Percentiles rank a stretch among this genome's conserved stretches.
Conservation (phyloP, 1,140 invertebrate species). For the Microplitis demolitor region DNA sequence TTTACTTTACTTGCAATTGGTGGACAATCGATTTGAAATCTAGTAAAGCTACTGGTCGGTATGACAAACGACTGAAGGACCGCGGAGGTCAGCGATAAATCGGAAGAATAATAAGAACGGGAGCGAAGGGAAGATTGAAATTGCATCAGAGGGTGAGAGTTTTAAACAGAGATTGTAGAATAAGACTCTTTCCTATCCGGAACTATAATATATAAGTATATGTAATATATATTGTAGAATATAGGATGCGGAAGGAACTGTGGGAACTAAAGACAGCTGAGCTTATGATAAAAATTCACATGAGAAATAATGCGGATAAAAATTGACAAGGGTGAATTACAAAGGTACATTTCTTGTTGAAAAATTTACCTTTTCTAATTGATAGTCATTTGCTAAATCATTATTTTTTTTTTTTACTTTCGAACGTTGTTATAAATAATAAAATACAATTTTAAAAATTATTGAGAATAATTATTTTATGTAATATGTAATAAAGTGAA, state of each 20-base stretch:
- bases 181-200: conserved; percentile 15
- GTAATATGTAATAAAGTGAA: too few relatives aligned
- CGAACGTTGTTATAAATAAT: not conserved
- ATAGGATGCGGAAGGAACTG: conserved; percentile 44
- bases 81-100: conserved; percentile 24
- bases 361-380: not conserved
- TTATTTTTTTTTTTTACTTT: not conserved
- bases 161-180: not conserved
- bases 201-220: conserved; percentile 11
- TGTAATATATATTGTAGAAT: not conserved
- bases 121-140: not conserved
- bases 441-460: too few relatives aligned
- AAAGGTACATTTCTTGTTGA: not conserved
- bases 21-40: conserved; percentile 2
- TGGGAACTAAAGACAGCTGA: conserved; percentile 52
- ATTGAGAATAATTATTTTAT: too few relatives aligned
- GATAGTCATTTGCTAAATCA: not conserved
- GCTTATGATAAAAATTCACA: conserved; percentile 9
- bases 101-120: not conserved
- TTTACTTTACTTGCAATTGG: not conserved
- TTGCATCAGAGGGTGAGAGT: not conserved
- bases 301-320: conserved; percentile 1
- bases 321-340: not conserved
- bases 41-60: conserved; percentile 8
- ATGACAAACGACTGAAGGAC: conserved; percentile 8